Conservation (phyloP, 1,140 invertebrate species). For the Subanguina moxae region DNA sequence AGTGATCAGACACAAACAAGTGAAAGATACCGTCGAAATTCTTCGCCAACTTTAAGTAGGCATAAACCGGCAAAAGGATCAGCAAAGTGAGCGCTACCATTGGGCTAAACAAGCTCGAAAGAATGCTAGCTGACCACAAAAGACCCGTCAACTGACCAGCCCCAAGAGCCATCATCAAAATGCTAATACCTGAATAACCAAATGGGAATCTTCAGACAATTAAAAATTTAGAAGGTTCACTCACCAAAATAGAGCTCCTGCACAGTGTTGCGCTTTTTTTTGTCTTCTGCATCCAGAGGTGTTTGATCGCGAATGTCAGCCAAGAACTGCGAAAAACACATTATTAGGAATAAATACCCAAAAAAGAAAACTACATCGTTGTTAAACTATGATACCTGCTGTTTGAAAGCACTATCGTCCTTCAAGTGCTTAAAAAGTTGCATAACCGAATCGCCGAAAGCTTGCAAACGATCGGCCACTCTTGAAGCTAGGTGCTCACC, state of each 20-base stretch:
- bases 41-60: neutral
- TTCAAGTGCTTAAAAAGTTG: neutral
- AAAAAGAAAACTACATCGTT: neutral
- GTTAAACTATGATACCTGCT: neutral
- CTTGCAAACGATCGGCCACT: neutral
- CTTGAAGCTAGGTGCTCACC: neutral
- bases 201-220: neutral
- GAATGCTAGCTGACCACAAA: slow-evolving; percentile 9
- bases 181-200: slow-evolving; percentile 1
- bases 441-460: neutral
- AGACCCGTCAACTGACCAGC: slow-evolving; percentile 15
- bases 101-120: slow-evolving; percentile 9
- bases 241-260: slow-evolving; percentile 11
- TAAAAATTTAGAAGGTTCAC: neutral
- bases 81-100: neutral
- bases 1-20: too few relatives aligned
- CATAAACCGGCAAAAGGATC: neutral
- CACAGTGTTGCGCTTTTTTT: neutral
- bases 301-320: slow-evolving; percentile 1
- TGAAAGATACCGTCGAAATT: neutral
- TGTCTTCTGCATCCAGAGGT: neutral
- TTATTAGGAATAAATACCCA: neutral
- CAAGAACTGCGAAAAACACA: neutral
- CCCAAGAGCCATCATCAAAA: slow-evolving; percentile 4
- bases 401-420: neutral